These are phyloP conservation scores for Spilosoma lubricipeda DNA, from an alignment of 2,888 invertebrate species.

Conservation along the genomic window DNA sequence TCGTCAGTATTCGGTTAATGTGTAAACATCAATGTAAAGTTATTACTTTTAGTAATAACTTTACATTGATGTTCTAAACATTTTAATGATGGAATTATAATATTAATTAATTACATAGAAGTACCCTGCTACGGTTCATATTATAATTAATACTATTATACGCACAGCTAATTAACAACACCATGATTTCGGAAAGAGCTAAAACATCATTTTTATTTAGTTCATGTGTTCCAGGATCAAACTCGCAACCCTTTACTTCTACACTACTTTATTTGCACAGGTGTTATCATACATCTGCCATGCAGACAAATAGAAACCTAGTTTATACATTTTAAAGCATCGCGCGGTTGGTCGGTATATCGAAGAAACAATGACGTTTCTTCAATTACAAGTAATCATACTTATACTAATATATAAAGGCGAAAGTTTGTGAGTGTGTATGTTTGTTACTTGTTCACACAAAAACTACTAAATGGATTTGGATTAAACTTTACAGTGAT, in stretches of 20 bases:
- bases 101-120: neutral
- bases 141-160: neutral
- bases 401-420: too few species aligned
- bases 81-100: neutral
- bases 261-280: neutral
- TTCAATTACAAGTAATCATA: neutral
- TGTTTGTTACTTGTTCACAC: too few species aligned
- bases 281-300: neutral
- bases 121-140: neutral
- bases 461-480: too few species aligned
- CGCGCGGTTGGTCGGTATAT: neutral
- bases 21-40: too few species aligned
- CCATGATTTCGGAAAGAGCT: neutral
- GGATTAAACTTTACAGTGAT: too few species aligned
- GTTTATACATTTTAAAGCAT: neutral
- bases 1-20: neutral
- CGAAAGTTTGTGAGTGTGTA: too few species aligned
- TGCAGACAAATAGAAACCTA: neutral
- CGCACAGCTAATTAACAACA: neutral
- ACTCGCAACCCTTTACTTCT: neutral
- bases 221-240: neutral
- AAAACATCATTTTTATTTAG: neutral
- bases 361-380: neutral
- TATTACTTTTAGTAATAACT: too few species aligned
- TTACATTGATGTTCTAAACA: neutral